Percentiles rank a stretch among this genome's conserved stretches.
Evolutionary conservation across 2,797 vertebrate species (phyloP).

Genomic region (Phalanger gymnotis): DNA sequence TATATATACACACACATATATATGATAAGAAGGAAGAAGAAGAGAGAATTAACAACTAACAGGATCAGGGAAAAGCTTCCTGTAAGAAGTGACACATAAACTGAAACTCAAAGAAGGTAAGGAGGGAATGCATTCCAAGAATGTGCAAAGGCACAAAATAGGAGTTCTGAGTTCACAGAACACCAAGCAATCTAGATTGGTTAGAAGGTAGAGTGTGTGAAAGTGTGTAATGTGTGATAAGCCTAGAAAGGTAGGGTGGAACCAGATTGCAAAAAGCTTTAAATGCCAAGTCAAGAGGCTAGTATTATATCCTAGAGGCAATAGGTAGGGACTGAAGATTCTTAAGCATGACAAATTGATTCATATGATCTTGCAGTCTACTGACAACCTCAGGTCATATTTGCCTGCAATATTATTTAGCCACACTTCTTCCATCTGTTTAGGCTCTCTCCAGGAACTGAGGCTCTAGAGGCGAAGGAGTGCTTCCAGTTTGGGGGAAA

Average conservation of each 20-base stretch:
- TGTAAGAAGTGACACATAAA: background rate
- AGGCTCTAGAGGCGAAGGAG: background rate
- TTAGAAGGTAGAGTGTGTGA: too few relatives aligned
- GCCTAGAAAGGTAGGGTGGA: background rate
- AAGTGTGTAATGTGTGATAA: too few relatives aligned
- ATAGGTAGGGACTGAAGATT: background rate
- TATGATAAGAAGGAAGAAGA: background rate
- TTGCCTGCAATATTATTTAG: background rate
- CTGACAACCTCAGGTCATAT: background rate
- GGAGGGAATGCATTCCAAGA: too few relatives aligned
- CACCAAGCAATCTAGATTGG: too few relatives aligned
- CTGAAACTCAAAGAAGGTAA: background rate
- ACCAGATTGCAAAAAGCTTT: background rate
- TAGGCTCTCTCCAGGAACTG: too few relatives aligned
- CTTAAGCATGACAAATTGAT: background rate
- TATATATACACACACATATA: too few relatives aligned
- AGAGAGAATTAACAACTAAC: accelerated
- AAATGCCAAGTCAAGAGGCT: background rate
- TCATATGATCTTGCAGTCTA: background rate
- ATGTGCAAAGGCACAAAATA: too few relatives aligned
- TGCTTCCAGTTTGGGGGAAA: background rate
- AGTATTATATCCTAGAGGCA: background rate
- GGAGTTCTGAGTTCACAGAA: too few relatives aligned
- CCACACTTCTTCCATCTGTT: too few relatives aligned
- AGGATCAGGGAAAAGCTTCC: background rate